phyloP scores from a whole-genome alignment of 2,797 vertebrate species.

The Mormyrus hasselquistii region DNA sequence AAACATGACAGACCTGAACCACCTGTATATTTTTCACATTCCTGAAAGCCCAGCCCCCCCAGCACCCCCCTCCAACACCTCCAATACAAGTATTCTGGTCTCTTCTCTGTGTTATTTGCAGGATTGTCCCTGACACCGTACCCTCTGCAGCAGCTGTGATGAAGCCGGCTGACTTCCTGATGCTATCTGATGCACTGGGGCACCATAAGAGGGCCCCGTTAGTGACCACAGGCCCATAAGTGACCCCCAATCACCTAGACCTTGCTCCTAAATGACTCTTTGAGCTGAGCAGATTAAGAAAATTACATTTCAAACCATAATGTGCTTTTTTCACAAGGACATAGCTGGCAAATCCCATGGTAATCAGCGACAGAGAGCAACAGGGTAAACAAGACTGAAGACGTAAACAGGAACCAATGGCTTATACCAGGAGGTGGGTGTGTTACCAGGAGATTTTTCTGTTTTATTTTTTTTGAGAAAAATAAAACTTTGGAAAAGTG shows the following conservation, averaged over 20 bases:
- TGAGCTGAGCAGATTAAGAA: not conserved
- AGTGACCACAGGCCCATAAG: not conserved
- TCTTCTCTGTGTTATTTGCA: not conserved
- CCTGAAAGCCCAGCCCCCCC: not conserved
- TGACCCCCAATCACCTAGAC: not conserved
- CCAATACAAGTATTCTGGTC: not conserved
- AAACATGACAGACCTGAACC: constrained; percentile 5
- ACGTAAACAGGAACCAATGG: not conserved
- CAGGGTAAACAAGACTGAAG: not conserved
- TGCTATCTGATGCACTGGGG: not conserved
- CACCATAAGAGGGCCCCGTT: not conserved
- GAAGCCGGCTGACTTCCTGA: not conserved
- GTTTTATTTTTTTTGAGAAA: not conserved
- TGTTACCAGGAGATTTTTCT: not conserved
- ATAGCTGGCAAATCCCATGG: not conserved
- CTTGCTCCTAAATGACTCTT: not conserved
- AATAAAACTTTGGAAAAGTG: not conserved
- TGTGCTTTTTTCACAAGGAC: not conserved
- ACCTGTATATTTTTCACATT: constrained; percentile 4
- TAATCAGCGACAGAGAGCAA: not conserved
- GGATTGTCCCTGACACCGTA: not conserved
- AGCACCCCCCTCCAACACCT: not conserved
- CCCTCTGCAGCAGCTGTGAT: not conserved
- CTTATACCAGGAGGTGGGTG: not conserved
- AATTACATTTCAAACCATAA: not conserved